Evolutionary conservation across 2,888 invertebrate genomes (phyloP), one percentile per base, ranked within the genome.

Genomic region (Epinotia brunnichana): DNA sequence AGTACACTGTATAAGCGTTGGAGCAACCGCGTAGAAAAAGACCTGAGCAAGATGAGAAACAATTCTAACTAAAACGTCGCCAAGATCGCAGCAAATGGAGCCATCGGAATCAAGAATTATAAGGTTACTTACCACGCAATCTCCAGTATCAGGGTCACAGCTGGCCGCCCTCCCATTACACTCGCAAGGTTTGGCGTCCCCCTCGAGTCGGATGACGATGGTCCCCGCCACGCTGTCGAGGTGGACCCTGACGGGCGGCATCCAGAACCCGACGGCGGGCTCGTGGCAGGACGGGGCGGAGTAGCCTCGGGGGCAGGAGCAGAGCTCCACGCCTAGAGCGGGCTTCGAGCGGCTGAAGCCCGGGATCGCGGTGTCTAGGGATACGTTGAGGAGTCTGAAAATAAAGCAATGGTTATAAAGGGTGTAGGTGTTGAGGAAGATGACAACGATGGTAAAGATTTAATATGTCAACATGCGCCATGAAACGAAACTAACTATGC

Each of bases 261-360:
- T 95, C 94, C 96, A 96, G 88, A 96, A 98, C 0, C 99, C 99
- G 9, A 94, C 87, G 53, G 96, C 96, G 0, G 98, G 97, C 84
- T 96, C 95, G 90, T 99, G 99, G 87, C 99, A 99, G 0, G 99
- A 99, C 0, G 96, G 94, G 0, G 97, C 97, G 76, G 96, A 95
- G 90, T 98, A 99, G 74, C 95, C 94, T 0, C 94, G 90, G 0
- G 98, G 97, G 83, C 99, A 99, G 61, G 95, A 94, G 87, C 99
- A 99, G 73, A 96, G 93, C 88, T 99, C 99, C 2, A 99, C 96
- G 0, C 98, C 97, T 41, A 94, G 94, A 0, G 97, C 97, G n/a
- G 95, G 95, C 75, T 94, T 95, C 0, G 95, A 95, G 13, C 95
- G 94, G 44, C 95, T 95, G 60, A 94, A 94, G 1, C 95, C 94